These are phyloP conservation scores for Antheraea pernyi DNA, from an alignment of 1,140 invertebrate species.

Conservation along the genomic window DNA sequence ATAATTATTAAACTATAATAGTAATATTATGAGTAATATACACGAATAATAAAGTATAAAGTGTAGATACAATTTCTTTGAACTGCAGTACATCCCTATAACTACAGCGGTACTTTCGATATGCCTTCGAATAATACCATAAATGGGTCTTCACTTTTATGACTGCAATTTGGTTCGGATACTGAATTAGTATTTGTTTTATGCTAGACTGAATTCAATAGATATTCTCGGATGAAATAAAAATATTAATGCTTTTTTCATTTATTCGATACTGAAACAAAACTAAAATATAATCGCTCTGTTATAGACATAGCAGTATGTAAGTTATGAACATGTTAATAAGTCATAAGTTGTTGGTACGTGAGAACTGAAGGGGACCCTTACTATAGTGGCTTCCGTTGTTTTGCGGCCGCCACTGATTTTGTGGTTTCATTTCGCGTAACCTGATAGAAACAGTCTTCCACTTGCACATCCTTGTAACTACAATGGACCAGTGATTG, in stretches of 20 bases:
- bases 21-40: too few species aligned
- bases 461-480: conserved; percentile 58
- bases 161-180: conserved; percentile 66
- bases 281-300: not conserved
- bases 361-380: conserved; percentile 39
- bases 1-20: too few species aligned
- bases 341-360: conserved; percentile 43
- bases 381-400: conserved; percentile 65
- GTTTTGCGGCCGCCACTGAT: conserved; percentile 67
- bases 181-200: conserved; percentile 68
- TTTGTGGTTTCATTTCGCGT: conserved; percentile 75
- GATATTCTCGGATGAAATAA: conserved; percentile 8
- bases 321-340: conserved; percentile 31
- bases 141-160: conserved; percentile 72
- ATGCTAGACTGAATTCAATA: conserved; percentile 64
- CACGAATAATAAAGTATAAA: not conserved
- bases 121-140: conserved; percentile 72
- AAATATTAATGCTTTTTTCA: not conserved
- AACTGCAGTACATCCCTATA: conserved; percentile 50
- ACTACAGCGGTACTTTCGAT: conserved; percentile 62
- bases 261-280: not conserved
- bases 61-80: conserved; percentile 31
- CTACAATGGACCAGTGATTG: conserved; percentile 13
- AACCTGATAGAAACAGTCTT: conserved; percentile 62
- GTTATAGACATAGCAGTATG: not conserved